Percentiles rank a stretch among this genome's conserved stretches.
Conservation (phyloP, 1,140 invertebrate species). For the Ptiloglossa arizonensis region DNA sequence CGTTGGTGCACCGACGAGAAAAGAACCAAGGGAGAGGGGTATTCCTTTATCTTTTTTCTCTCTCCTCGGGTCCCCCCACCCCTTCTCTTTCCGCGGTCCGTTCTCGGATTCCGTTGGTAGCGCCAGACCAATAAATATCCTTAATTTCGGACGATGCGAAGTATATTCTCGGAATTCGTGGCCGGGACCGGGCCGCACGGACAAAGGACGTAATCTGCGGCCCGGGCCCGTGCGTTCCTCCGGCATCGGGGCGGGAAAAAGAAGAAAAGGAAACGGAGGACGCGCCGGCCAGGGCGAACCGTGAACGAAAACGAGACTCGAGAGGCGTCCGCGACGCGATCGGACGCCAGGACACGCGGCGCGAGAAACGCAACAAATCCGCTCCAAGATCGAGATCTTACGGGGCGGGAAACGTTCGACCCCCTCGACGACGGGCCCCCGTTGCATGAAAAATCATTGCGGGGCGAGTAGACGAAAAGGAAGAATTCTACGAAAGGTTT, state of each 20-base stretch:
- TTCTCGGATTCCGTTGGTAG: slow-evolving; percentile 67
- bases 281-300: slow-evolving; percentile 17
- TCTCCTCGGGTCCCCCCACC: background rate
- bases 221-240: slow-evolving; percentile 25
- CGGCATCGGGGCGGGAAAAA: slow-evolving; percentile 1
- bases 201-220: slow-evolving; percentile 63
- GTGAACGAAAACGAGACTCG: slow-evolving; percentile 34
- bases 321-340: background rate
- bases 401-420: too few relatives aligned
- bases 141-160: slow-evolving; percentile 65
- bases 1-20: background rate
- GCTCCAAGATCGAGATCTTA: too few relatives aligned
- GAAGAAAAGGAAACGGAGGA: slow-evolving; percentile 25
- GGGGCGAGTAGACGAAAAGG: too few relatives aligned
- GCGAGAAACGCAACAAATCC: too few relatives aligned
- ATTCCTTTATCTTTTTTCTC: slow-evolving; percentile 3
- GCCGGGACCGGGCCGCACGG: slow-evolving; percentile 17
- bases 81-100: background rate
- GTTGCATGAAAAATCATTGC: too few relatives aligned
- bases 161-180: slow-evolving; percentile 64
- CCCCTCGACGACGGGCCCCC: too few relatives aligned
- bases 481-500: too few relatives aligned
- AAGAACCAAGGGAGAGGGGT: slow-evolving; percentile 14
- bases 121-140: slow-evolving; percentile 74
- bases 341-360: background rate